Percentiles rank a stretch among this genome's conserved stretches.
Evolutionary conservation across 2,797 vertebrate genomes (phyloP).

Genomic region (Pangasius macronema): DNA sequence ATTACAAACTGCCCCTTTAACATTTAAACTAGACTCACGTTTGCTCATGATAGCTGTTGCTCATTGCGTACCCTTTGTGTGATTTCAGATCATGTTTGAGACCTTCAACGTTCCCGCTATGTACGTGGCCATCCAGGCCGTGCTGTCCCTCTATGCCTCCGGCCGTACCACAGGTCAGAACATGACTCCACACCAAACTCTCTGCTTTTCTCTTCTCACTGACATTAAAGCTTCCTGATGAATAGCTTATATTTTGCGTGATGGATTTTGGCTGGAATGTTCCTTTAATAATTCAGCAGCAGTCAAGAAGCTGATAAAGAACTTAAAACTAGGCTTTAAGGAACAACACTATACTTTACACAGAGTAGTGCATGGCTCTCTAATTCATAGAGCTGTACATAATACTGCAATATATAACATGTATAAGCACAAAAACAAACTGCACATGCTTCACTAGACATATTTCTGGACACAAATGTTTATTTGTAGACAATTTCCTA

Average conservation of each 20-base stretch:
- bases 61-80: background rate
- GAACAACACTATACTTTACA: background rate
- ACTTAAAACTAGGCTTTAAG: background rate
- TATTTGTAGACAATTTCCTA: too few relatives aligned
- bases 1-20: background rate
- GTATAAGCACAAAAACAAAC: background rate
- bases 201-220: background rate
- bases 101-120: conserved; percentile 75
- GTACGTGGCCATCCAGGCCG: conserved; percentile 72
- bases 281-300: background rate
- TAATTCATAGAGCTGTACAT: background rate
- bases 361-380: background rate
- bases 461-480: background rate
- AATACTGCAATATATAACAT: background rate
- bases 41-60: background rate
- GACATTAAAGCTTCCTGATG: background rate
- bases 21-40: background rate
- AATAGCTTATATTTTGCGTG: background rate
- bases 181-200: background rate
- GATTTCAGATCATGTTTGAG: conserved; percentile 69
- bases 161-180: conserved; percentile 88
- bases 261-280: background rate
- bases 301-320: background rate
- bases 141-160: conserved; percentile 87
- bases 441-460: background rate